Conservation (phyloP, 1,140 invertebrate genomes). For the silkworm (Bombyx mori) region ASM3026992v2 NC_085128.1:2332001-2332500, state of each 20-base stretch:
- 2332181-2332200: slow-evolving; percentile 62
- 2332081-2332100: slow-evolving; percentile 65
- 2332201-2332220: slow-evolving; percentile 54
- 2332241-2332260: slow-evolving; percentile 40
- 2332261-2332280: slow-evolving; percentile 68
- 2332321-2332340: slow-evolving; percentile 92
- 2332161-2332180: slow-evolving; percentile 53
- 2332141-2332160: slow-evolving; percentile 40
- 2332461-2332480: slow-evolving; percentile 62
- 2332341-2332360: slow-evolving; percentile 89
- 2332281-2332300: slow-evolving; percentile 76
- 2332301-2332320: slow-evolving; percentile 87
- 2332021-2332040: slow-evolving; percentile 66
- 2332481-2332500: slow-evolving; percentile 61
- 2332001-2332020: slow-evolving; percentile 57
- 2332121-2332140: slow-evolving; percentile 31
- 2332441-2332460: slow-evolving; percentile 69
- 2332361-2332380: slow-evolving; percentile 85
- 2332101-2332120: slow-evolving; percentile 58
- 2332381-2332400: slow-evolving; percentile 82
- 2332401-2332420: slow-evolving; percentile 90
- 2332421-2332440: slow-evolving; percentile 75
- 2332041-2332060: slow-evolving; percentile 67
- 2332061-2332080: slow-evolving; percentile 67
- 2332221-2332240: slow-evolving; percentile 50